Percentiles rank a stretch among this genome's conserved stretches.
phyloP scores from a whole-genome alignment of 2,113 vertebrate genomes.

The Chaetops frenatus region DNA sequence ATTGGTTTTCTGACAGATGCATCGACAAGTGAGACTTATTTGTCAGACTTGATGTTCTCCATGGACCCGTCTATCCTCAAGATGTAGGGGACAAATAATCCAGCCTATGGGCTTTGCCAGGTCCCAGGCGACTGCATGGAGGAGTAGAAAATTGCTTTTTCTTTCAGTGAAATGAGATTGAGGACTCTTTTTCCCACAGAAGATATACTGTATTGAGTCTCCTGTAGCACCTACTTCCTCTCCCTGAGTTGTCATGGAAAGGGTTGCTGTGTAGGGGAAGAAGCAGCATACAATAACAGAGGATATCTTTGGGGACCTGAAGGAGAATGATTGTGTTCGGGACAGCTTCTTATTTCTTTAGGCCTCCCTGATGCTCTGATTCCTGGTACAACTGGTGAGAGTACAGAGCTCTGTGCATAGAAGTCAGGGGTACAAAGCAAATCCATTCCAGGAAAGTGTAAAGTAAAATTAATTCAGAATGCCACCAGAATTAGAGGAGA shows the following conservation, averaged over 20 bases:
- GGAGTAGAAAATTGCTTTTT: not conserved
- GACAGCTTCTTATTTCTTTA: not conserved
- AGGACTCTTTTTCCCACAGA: not conserved
- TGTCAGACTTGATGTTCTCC: not conserved
- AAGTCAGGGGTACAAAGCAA: not conserved
- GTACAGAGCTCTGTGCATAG: not conserved
- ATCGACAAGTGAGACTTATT: not conserved
- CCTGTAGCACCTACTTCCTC: not conserved
- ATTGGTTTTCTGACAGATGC: not conserved
- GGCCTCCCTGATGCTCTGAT: not conserved
- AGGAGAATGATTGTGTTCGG: not conserved
- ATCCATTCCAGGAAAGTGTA: not conserved
- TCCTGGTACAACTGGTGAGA: not conserved
- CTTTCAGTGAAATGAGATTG: not conserved
- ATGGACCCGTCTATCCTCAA: not conserved
- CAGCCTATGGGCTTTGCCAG: not conserved
- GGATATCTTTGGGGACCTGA: not conserved
- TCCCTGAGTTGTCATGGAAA: not conserved
- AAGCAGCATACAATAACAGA: not conserved
- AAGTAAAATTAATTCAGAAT: not conserved
- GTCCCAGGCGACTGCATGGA: not conserved
- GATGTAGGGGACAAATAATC: not conserved
- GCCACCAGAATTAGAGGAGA: not conserved
- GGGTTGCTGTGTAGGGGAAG: not conserved
- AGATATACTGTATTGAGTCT: not conserved